Percentiles rank a stretch among this genome's conserved stretches.
Conservation (phyloP, 2,888 invertebrate species). For the Acronicta alni region DNA sequence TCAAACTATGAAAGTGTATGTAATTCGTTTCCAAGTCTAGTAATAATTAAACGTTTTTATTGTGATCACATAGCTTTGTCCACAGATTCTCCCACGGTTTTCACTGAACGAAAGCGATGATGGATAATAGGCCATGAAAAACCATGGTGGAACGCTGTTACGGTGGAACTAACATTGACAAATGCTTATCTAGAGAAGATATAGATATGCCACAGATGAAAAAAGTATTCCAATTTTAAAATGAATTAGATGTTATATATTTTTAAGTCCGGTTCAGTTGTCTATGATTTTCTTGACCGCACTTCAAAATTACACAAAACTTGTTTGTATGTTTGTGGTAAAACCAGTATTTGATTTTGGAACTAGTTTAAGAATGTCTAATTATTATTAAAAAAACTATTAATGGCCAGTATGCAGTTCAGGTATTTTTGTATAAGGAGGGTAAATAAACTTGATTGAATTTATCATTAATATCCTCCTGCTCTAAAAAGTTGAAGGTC, state of each 20-base stretch:
- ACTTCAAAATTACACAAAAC: background rate
- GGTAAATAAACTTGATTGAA: too few species aligned
- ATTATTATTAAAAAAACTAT: too few species aligned
- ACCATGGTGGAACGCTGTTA: constrained; percentile 35
- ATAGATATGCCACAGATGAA: too few species aligned
- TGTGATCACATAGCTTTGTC: constrained; percentile 35
- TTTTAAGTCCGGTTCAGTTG: background rate
- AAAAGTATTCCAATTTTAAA: too few species aligned
- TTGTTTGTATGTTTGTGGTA: constrained; percentile 7
- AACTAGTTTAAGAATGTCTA: constrained; percentile 13
- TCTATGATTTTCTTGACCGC: background rate
- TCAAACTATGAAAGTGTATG: constrained; percentile 27
- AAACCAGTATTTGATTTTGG: constrained; percentile 21
- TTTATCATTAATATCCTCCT: too few species aligned
- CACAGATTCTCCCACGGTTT: constrained; percentile 48
- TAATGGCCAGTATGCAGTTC: too few species aligned
- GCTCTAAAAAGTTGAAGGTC: too few species aligned
- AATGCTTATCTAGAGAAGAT: constrained; percentile 9
- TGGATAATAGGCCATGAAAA: constrained; percentile 50
- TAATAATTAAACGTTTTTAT: constrained; percentile 42
- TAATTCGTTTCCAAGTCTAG: constrained; percentile 21
- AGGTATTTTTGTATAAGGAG: too few species aligned
- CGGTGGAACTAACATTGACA: constrained; percentile 28
- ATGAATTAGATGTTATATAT: too few species aligned
- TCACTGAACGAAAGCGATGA: constrained; percentile 52